Evolutionary conservation across 2,113 vertebrate species (phyloP).

Genomic region (Carollia perspicillata): DNA sequence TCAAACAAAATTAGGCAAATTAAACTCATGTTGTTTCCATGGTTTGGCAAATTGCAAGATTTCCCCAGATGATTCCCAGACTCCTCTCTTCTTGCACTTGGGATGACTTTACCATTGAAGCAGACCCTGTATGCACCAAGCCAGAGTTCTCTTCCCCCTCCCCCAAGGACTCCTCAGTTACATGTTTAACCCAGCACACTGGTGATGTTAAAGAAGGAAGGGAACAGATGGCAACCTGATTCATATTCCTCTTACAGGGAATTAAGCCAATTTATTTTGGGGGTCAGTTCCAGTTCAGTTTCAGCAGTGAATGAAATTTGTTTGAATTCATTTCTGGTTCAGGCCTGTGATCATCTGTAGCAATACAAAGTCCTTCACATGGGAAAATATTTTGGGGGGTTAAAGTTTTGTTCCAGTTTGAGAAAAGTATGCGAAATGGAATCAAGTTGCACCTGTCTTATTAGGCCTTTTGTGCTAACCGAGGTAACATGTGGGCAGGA

Average conservation of each 20-base stretch:
- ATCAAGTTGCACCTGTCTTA: background rate
- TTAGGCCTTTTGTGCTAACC: conserved; percentile 15
- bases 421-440: background rate
- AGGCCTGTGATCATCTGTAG: background rate
- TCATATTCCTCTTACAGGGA: conserved; percentile 34
- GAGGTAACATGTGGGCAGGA: background rate
- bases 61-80: conserved; percentile 26
- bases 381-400: background rate
- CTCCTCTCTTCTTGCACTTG: background rate
- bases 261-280: conserved; percentile 24
- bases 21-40: background rate
- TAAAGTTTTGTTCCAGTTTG: conserved; percentile 20
- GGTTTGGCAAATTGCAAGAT: background rate
- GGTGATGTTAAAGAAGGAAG: conserved; percentile 25
- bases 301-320: conserved; percentile 49
- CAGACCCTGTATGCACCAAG: background rate
- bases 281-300: conserved; percentile 31
- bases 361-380: background rate
- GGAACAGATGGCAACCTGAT: conserved; percentile 28
- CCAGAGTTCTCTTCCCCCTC: background rate
- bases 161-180: background rate
- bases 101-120: background rate
- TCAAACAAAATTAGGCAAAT: conserved; percentile 16
- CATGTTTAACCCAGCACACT: background rate
- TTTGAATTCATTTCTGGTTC: conserved; percentile 39